Conservation (phyloP, 1,140 invertebrate genomes). For the Metaphire vulgaris region DNA sequence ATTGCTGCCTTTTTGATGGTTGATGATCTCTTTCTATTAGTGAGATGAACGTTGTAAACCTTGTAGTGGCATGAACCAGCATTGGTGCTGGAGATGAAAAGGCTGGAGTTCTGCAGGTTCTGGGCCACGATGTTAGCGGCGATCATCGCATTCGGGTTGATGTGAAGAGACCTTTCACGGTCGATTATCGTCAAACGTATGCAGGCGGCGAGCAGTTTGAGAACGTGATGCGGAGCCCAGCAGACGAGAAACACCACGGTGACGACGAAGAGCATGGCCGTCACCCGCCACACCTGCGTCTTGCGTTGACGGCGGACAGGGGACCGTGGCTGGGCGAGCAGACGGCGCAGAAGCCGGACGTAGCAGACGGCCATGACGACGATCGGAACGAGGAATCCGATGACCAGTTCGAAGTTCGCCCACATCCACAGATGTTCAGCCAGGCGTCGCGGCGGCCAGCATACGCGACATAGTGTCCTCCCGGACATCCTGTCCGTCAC, state of each 20-base stretch:
- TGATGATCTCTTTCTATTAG: too few relatives aligned
- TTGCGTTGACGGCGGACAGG: neutral
- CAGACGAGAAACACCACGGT: conserved; percentile 12
- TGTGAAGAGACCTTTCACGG: too few relatives aligned
- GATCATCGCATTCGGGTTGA: neutral
- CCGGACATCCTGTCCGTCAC: conserved; percentile 43
- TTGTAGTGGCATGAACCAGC: too few relatives aligned
- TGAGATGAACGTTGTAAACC: too few relatives aligned
- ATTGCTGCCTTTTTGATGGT: too few relatives aligned
- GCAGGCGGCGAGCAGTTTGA: neutral
- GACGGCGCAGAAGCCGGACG: neutral
- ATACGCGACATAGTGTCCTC: neutral
- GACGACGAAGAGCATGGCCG: conserved; percentile 8
- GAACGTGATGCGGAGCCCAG: conserved; percentile 1
- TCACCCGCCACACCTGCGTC: neutral
- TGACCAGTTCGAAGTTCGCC: conserved; percentile 16
- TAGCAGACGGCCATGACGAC: conserved; percentile 16
- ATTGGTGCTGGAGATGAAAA: conserved; percentile 3
- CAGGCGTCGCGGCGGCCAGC: neutral
- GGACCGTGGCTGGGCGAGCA: neutral
- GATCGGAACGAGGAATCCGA: conserved; percentile 20
- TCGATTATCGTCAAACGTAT: neutral
- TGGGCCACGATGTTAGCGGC: neutral
- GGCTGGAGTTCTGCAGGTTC: neutral
- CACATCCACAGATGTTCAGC: conserved; percentile 1